Evolutionary conservation across 2,113 vertebrate genomes (phyloP).

Genomic region (Circaetus gallicus): DNA sequence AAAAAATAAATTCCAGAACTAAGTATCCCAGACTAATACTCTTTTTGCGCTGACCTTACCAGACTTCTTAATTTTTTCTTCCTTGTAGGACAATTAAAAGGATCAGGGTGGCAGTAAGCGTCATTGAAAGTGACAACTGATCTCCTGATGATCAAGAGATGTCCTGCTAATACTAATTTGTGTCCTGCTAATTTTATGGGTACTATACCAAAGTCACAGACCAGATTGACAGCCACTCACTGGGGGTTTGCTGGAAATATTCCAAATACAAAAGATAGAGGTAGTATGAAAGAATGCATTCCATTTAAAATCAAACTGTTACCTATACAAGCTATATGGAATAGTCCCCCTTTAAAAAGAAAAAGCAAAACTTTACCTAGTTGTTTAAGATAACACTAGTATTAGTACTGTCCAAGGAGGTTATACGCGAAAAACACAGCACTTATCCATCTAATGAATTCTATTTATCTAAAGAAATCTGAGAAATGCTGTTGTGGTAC

Average conservation of each 20-base stretch:
- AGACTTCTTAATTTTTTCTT: background rate
- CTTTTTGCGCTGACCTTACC: background rate
- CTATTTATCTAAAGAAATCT: background rate
- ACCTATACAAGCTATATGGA: background rate
- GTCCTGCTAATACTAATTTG: background rate
- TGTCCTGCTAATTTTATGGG: background rate
- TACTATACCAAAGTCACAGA: background rate
- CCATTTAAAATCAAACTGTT: background rate
- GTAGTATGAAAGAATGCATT: background rate
- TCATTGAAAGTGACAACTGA: background rate
- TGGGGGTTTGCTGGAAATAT: background rate
- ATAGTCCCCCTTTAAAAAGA: background rate
- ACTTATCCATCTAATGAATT: background rate
- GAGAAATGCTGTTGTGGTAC: background rate
- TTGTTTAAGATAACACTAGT: background rate
- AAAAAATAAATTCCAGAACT: background rate
- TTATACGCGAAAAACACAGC: background rate
- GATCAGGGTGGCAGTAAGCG: background rate
- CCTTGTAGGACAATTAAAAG: background rate
- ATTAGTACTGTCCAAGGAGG: background rate
- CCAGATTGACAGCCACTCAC: background rate
- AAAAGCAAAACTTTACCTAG: background rate
- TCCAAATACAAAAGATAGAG: background rate
- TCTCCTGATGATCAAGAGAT: background rate
- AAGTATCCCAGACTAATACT: background rate